These are phyloP conservation scores for Drosophila albomicans DNA, from an alignment of 1,140 invertebrate genomes.

Conservation along the genomic window DNA sequence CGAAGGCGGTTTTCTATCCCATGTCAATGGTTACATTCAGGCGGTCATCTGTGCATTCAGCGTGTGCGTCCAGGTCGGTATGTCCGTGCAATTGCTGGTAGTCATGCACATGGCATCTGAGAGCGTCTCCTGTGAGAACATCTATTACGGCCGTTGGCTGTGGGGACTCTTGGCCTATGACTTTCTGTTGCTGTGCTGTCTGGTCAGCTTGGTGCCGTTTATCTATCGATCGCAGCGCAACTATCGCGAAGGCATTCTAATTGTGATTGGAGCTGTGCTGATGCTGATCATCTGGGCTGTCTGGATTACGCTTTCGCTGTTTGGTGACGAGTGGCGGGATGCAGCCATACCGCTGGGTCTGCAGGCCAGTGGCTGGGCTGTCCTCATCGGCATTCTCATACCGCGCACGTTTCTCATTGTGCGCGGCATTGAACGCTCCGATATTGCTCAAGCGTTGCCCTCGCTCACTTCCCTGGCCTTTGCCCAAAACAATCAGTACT, in stretches of 20 bases:
- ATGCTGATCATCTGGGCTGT: conserved; percentile 85
- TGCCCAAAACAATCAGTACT: conserved; percentile 84
- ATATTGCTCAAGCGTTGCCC: conserved; percentile 85
- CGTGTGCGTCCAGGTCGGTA: conserved; percentile 86
- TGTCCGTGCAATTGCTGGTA: conserved; percentile 85
- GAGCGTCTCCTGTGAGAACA: conserved; percentile 82
- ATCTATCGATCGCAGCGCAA: conserved; percentile 88
- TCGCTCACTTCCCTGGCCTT: conserved; percentile 84
- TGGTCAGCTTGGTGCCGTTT: conserved; percentile 86
- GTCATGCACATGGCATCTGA: conserved; percentile 83
- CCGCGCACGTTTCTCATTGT: conserved; percentile 88
- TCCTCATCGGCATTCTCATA: conserved; percentile 87
- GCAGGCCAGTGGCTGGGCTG: conserved; percentile 86
- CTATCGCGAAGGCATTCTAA: conserved; percentile 87
- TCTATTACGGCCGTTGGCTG: conserved; percentile 84
- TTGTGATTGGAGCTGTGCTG: conserved; percentile 75
- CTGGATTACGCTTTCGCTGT: conserved; percentile 86
- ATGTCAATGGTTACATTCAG: conserved; percentile 87
- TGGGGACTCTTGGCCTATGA: conserved; percentile 86
- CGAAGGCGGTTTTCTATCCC: conserved; percentile 87
- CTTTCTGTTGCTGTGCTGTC: conserved; percentile 86
- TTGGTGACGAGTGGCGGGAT: conserved; percentile 86
- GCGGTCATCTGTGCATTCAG: conserved; percentile 87
- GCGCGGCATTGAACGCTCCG: conserved; percentile 86
- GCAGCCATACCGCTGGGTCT: conserved; percentile 87